Evolutionary conservation across 2,888 invertebrate species (phyloP).

Genomic region (Papilio demoleus): DNA sequence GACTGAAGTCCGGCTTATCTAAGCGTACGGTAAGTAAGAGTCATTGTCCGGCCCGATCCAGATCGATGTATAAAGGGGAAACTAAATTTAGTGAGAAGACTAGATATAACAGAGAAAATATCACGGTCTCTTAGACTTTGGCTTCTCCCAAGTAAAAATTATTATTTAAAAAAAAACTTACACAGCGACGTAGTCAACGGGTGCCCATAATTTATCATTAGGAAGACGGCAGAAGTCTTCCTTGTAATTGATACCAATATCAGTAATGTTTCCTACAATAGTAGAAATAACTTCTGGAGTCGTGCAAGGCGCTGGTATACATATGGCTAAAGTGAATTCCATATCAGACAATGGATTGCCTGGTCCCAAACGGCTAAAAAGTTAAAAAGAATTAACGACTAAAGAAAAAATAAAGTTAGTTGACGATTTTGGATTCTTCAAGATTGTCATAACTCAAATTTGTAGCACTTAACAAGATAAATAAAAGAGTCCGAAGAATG

Average conservation of each 20-base stretch:
- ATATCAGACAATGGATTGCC: conserved; percentile 39
- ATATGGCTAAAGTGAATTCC: conserved; percentile 48
- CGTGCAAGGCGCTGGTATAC: conserved; percentile 55
- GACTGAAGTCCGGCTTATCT: no score
- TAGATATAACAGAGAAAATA: no score
- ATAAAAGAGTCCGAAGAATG: no score
- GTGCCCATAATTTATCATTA: conserved; percentile 59
- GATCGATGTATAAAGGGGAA: no score
- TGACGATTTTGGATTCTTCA: no score
- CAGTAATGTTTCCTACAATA: conserved; percentile 46
- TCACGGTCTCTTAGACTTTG: not conserved
- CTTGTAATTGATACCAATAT: conserved; percentile 47
- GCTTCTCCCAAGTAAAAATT: no score
- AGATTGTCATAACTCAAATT: no score
- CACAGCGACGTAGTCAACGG: conserved; percentile 65
- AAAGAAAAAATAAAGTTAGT: no score
- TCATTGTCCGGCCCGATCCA: no score
- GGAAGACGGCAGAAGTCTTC: conserved; percentile 65
- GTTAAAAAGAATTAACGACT: conserved; percentile 44
- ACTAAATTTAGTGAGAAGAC: no score
- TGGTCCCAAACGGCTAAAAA: conserved; percentile 48
- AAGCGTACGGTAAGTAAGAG: no score
- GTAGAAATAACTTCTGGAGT: conserved; percentile 48
- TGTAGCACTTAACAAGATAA: no score
- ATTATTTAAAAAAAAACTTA: conserved; percentile 50